Evolutionary conservation across 2,888 invertebrate genomes (phyloP), one percentile per base, ranked within the genome.

Genomic region (Oxyscelio sp.): DNA sequence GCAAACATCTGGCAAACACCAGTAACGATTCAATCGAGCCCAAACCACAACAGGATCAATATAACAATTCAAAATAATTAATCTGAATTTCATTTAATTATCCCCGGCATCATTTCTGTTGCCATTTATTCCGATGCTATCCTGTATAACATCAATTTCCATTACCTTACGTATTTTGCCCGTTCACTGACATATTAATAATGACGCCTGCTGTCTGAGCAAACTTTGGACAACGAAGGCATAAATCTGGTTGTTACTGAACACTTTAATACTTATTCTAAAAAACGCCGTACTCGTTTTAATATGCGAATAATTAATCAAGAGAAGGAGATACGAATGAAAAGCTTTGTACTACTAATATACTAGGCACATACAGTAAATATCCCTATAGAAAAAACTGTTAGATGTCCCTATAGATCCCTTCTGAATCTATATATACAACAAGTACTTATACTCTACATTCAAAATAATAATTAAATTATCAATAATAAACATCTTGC

Each of bases 241-340:
- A 71, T 83, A 71, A 78, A 83, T 78, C 66, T 83, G 68, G 27
- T 27, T 13, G 65, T 56, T 68, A 52, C n/a, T 78, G 38, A 78
- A 77, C 68, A 71, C 65, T 71, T 83, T 77, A 75, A 65, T 70
- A 43, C 75, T 56, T 54, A 65, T 75, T 70, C 74, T 63, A 38
- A n/a, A 81, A 68, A 54, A 66, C n/a, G n/a, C 59, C 11, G 34
- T 21, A 43, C 71, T 65, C 59, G 45, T 65, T 22, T 73, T 68
- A 81, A 75, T 75, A 81, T 70, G 74, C 81, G 56, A 70, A 45
- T 54, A 70, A 81, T 81, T 81, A 81, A 81, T 81, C 81, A 81
- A 56, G 38, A 9, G 1, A 21, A 19, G 11, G 40, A 70, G 79
- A 79, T 79, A 79, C 71, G 63, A 54, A 79, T 79, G 71, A 48